Conservation (phyloP, 2,797 vertebrate species). For the Cossypha polioptera region DNA sequence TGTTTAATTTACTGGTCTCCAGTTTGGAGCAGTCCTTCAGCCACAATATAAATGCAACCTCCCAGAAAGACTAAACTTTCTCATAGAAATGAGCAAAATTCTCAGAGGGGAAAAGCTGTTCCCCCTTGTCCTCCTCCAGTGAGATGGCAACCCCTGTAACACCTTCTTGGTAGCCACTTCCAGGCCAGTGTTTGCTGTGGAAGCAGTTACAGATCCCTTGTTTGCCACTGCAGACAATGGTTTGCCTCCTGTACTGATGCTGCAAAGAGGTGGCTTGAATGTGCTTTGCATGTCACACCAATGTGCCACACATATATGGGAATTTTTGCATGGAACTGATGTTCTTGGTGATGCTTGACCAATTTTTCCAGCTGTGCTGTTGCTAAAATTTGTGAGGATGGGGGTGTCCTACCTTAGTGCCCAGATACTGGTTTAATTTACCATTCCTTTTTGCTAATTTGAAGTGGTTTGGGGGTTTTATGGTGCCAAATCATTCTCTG, state of each 20-base stretch:
- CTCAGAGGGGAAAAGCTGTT: not conserved
- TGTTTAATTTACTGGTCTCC: slow-evolving; percentile 65
- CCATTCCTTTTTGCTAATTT: not conserved
- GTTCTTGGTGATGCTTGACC: not conserved
- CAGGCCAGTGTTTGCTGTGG: not conserved
- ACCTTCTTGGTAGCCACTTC: not conserved
- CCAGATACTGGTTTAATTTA: not conserved
- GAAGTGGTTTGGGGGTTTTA: not conserved
- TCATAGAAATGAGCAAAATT: not conserved
- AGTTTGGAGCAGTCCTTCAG: slow-evolving; percentile 36
- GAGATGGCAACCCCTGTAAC: not conserved
- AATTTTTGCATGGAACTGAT: not conserved
- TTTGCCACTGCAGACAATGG: not conserved
- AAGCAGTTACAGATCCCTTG: not conserved
- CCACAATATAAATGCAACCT: slow-evolving; percentile 58
- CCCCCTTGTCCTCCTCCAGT: not conserved
- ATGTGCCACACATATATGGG: fast-evolving
- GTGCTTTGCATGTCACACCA: not conserved
- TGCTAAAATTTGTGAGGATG: not conserved
- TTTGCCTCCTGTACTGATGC: not conserved
- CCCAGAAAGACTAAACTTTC: slow-evolving; percentile 50
- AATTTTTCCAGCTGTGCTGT: not conserved
- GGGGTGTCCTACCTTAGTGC: not conserved
- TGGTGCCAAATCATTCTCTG: not conserved
- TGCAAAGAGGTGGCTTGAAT: not conserved